phyloP scores from a whole-genome alignment of 2,888 invertebrate genomes.

The Nomada fabriciana region DNA sequence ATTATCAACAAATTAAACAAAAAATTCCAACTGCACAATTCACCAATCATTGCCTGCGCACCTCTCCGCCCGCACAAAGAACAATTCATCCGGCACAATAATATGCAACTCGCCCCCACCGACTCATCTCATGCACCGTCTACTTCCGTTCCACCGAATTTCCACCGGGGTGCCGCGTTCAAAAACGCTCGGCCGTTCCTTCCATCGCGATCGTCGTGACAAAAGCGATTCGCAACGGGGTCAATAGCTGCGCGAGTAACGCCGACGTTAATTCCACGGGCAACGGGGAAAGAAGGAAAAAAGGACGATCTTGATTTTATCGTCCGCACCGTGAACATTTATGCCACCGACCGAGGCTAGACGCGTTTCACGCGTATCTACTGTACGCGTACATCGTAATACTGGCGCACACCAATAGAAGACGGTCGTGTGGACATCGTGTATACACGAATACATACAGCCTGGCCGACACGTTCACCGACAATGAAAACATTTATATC shows the following conservation, averaged over 20 bases:
- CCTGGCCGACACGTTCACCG: neutral
- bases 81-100: conserved; percentile 12
- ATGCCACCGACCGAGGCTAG: conserved; percentile 15
- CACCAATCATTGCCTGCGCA: conserved; percentile 6
- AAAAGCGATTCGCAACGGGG: conserved; percentile 50
- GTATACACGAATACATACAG: too few species aligned
- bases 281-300: conserved; percentile 35
- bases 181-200: conserved; percentile 10
- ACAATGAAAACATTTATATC: conserved; percentile 50
- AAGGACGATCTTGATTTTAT: conserved; percentile 53
- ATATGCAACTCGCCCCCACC: conserved; percentile 4
- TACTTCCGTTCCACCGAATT: conserved; percentile 16
- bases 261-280: conserved; percentile 37
- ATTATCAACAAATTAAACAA: neutral
- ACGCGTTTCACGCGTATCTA: neutral
- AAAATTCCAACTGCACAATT: conserved; percentile 9
- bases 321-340: conserved; percentile 42
- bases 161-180: conserved; percentile 7
- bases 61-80: neutral
- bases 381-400: neutral
- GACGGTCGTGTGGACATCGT: conserved; percentile 18
- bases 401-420: neutral
- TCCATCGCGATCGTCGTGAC: conserved; percentile 29
- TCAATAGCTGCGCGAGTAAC: conserved; percentile 54
- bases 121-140: neutral